Conservation (phyloP, 2,888 invertebrate genomes). For the Meteorus colon region DNA sequence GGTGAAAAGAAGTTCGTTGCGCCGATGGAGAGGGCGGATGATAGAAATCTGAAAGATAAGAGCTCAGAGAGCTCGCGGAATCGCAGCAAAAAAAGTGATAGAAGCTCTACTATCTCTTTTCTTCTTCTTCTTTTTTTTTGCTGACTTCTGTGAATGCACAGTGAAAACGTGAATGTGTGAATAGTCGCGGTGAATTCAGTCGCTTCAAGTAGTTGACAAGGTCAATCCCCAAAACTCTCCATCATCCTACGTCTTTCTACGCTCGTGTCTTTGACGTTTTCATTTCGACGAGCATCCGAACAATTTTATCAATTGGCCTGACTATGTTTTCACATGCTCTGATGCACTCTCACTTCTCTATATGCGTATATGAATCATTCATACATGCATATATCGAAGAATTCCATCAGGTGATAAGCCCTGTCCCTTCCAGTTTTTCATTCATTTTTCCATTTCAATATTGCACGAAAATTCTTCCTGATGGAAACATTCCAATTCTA, state of each 20-base stretch:
- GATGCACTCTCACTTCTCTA: neutral
- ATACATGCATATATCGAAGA: neutral
- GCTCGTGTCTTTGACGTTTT: slow-evolving; percentile 11
- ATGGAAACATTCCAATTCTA: neutral
- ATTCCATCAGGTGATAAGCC: neutral
- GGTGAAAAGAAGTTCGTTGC: slow-evolving; percentile 44
- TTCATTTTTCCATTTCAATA: neutral
- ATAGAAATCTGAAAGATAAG: slow-evolving; percentile 41
- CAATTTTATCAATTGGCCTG: slow-evolving; percentile 17
- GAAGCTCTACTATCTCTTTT: neutral
- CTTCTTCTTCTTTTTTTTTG: too few species aligned
- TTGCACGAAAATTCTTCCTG: neutral
- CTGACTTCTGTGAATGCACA: neutral
- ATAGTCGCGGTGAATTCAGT: slow-evolving; percentile 22
- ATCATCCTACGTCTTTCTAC: slow-evolving; percentile 6
- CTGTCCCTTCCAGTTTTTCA: neutral
- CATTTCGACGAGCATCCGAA: slow-evolving; percentile 3
- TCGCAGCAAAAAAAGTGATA: neutral
- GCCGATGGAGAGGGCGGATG: slow-evolving; percentile 9
- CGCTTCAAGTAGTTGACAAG: slow-evolving; percentile 35
- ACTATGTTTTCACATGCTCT: neutral
- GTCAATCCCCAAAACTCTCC: slow-evolving; percentile 25
- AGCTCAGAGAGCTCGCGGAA: slow-evolving; percentile 36
- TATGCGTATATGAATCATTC: neutral
- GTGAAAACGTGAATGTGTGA: slow-evolving; percentile 16